A percentile compares a stretch with the other conserved stretches of the same genome.
Evolutionary conservation across 2,888 invertebrate species (phyloP).

Genomic region (Brenthis daphne): DNA sequence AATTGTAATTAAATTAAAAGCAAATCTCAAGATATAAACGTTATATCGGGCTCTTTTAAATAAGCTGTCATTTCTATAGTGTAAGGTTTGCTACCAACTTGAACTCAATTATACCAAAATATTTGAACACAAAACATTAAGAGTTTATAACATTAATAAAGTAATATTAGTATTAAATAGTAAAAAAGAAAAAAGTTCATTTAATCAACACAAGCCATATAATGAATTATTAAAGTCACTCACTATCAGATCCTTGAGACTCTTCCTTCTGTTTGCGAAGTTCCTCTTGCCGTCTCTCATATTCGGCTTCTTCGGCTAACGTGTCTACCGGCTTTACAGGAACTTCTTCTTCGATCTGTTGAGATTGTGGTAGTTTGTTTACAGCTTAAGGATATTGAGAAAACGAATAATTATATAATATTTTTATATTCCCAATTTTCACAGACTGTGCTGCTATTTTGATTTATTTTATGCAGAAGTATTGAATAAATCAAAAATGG

Average conservation of each 20-base stretch:
- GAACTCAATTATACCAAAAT: background rate
- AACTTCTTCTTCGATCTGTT: constrained; percentile 64
- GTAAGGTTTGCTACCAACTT: background rate
- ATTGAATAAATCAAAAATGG: too few relatives aligned
- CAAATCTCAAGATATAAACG: too few relatives aligned
- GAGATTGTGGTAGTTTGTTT: background rate
- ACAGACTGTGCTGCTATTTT: too few relatives aligned
- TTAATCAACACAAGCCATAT: too few relatives aligned
- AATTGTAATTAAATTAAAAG: background rate
- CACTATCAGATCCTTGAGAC: constrained; percentile 61
- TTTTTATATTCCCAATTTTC: too few relatives aligned
- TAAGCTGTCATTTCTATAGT: constrained; percentile 6
- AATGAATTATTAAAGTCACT: constrained; percentile 46
- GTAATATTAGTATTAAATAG: background rate
- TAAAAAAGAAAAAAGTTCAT: too few relatives aligned
- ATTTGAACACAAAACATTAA: background rate
- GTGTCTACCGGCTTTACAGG: constrained; percentile 65
- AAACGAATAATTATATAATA: too few relatives aligned
- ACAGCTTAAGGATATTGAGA: too few relatives aligned
- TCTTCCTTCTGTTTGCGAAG: constrained; percentile 62
- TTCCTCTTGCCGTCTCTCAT: constrained; percentile 69
- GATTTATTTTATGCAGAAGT: too few relatives aligned
- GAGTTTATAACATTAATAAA: background rate
- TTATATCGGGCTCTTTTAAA: too few relatives aligned
- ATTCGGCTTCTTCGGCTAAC: constrained; percentile 72